Percentiles rank a stretch among this genome's conserved stretches.
Evolutionary conservation across 2,113 vertebrate species (phyloP).

Genomic region (Sitta europaea): DNA sequence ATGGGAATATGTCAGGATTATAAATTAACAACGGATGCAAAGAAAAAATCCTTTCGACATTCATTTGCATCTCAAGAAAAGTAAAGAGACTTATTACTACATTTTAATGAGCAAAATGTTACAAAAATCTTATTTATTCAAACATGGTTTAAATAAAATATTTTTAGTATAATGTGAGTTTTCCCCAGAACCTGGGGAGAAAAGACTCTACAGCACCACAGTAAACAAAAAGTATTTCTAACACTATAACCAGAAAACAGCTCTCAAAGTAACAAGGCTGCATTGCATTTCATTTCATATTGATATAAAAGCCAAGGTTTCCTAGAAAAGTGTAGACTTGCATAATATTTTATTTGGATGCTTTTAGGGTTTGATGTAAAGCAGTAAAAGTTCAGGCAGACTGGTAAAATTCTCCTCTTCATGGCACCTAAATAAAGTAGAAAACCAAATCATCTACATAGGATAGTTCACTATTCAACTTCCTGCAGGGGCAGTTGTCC

Average conservation of each 20-base stretch:
- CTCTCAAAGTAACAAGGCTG: not conserved
- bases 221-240: not conserved
- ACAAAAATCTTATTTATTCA: not conserved
- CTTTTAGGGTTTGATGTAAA: not conserved
- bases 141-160: not conserved
- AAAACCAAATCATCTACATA: not conserved
- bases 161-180: not conserved
- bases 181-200: not conserved
- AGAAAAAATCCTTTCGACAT: not conserved
- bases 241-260: not conserved
- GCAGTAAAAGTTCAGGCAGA: not conserved
- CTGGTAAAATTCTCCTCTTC: not conserved
- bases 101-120: slow-evolving; percentile 14
- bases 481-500: not conserved
- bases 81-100: not conserved
- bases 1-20: not conserved
- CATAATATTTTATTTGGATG: not conserved
- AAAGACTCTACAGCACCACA: not conserved
- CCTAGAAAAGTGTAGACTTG: not conserved
- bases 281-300: not conserved
- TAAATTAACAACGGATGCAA: not conserved
- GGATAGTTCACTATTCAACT: not conserved
- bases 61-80: not conserved
- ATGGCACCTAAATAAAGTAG: not conserved
- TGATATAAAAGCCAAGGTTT: not conserved